phyloP scores from a whole-genome alignment of 2,888 invertebrate genomes.

The Trichacis sp. region DNA sequence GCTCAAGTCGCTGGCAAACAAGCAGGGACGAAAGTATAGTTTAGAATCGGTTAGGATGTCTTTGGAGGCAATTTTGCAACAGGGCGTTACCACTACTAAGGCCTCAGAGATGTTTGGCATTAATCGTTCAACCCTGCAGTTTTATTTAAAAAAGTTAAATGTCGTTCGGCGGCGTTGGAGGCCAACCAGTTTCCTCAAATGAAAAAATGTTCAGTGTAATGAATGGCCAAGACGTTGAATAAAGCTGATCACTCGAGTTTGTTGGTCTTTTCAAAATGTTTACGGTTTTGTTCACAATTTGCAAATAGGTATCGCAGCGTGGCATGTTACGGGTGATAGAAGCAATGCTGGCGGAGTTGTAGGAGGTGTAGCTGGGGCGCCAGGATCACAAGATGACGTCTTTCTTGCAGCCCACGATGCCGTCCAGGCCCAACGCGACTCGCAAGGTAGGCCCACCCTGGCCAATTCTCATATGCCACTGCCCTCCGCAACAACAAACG shows the following conservation, averaged over 20 bases:
- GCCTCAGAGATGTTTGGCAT: conserved; percentile 71
- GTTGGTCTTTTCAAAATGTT: no score
- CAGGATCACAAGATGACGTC: conserved; percentile 78
- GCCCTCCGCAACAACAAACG: conserved; percentile 64
- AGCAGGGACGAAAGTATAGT: conserved; percentile 70
- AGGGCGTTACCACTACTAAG: conserved; percentile 70
- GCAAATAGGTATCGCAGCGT: conserved; percentile 87
- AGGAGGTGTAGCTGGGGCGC: conserved; percentile 61
- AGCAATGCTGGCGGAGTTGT: conserved; percentile 60
- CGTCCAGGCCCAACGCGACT: conserved; percentile 84
- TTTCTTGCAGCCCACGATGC: conserved; percentile 86
- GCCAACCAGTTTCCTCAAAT: conserved; percentile 5
- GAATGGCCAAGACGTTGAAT: no score
- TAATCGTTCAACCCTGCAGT: conserved; percentile 71
- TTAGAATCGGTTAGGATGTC: conserved; percentile 69
- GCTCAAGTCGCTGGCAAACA: conserved; percentile 64
- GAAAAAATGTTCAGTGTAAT: no score
- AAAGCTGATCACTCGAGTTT: not conserved
- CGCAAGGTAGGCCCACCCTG: conserved; percentile 86
- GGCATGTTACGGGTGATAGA: conserved; percentile 85
- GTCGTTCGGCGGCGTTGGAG: conserved; percentile 68
- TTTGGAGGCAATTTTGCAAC: conserved; percentile 70
- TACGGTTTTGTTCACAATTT: conserved; percentile 32
- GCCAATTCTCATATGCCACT: conserved; percentile 60
- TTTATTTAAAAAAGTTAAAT: conserved; percentile 72